phyloP scores from a whole-genome alignment of 2,113 vertebrate species.

The Beaufortia kweichowensis region DNA sequence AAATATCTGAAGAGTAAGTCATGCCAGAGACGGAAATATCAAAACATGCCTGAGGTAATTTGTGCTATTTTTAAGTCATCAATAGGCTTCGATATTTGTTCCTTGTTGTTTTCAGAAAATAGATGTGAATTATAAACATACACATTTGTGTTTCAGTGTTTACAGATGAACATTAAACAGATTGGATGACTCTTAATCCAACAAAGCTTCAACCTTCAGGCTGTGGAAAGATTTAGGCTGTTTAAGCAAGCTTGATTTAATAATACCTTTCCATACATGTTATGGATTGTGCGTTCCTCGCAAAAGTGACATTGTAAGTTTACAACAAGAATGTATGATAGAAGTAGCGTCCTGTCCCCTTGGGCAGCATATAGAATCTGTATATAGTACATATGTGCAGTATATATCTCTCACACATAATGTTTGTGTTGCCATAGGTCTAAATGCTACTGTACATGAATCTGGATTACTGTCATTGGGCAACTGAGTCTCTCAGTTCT shows the following conservation, averaged over 20 bases:
- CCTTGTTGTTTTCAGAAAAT: background rate
- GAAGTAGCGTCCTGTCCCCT: background rate
- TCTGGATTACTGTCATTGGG: too few species aligned
- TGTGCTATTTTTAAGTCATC: background rate
- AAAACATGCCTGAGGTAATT: conserved; percentile 2
- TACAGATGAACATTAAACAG: conserved; percentile 48
- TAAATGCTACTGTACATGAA: background rate
- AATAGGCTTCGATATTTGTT: conserved; percentile 1
- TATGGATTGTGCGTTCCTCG: background rate
- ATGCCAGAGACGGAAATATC: background rate
- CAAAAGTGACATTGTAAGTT: too few species aligned
- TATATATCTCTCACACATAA: too few species aligned
- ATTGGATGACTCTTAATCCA: conserved; percentile 16
- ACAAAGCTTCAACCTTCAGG: background rate
- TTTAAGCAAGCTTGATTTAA: conserved; percentile 10
- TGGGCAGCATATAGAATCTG: background rate
- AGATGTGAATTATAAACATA: conserved; percentile 26
- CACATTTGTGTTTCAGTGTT: conserved; percentile 32
- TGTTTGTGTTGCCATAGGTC: background rate
- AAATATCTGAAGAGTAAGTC: conserved; percentile 9
- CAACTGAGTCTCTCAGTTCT: background rate
- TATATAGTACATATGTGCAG: too few species aligned
- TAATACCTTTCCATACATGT: background rate
- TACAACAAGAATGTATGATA: background rate
- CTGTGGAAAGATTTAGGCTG: background rate